phyloP scores from a whole-genome alignment of 2,113 vertebrate species.

The Penelope pileata region DNA sequence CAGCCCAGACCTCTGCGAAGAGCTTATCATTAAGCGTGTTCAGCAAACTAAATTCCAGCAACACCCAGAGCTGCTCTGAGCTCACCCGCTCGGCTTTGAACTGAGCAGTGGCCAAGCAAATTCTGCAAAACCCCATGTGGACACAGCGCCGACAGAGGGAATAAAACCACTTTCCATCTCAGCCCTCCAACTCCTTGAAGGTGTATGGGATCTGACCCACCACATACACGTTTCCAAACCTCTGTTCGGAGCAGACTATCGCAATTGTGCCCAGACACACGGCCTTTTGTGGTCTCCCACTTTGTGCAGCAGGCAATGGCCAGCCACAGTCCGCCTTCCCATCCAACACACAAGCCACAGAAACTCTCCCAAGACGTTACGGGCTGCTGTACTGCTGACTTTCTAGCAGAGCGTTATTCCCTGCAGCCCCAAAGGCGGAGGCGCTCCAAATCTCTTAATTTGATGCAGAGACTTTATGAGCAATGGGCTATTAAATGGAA shows the following conservation, averaged over 20 bases:
- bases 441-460: constrained; percentile 11
- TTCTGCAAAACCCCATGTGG: not conserved
- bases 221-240: not conserved
- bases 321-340: not conserved
- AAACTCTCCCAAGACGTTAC: not conserved
- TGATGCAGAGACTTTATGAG: not conserved
- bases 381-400: not conserved
- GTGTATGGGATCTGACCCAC: not conserved
- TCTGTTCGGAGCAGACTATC: not conserved
- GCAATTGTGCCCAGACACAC: not conserved
- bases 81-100: not conserved
- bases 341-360: not conserved
- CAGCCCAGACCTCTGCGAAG: not conserved
- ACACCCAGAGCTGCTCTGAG: not conserved
- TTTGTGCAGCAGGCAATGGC: not conserved
- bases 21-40: not conserved
- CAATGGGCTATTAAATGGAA: not conserved
- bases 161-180: not conserved
- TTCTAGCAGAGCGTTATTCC: not conserved
- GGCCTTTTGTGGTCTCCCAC: constrained; percentile 11
- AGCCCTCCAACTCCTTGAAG: not conserved
- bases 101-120: not conserved
- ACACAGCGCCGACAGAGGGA: not conserved
- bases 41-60: not conserved
- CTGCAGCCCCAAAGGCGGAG: not conserved